Evolutionary conservation across 1,140 invertebrate species (phyloP).

Genomic region (Lucilia cuprina): DNA sequence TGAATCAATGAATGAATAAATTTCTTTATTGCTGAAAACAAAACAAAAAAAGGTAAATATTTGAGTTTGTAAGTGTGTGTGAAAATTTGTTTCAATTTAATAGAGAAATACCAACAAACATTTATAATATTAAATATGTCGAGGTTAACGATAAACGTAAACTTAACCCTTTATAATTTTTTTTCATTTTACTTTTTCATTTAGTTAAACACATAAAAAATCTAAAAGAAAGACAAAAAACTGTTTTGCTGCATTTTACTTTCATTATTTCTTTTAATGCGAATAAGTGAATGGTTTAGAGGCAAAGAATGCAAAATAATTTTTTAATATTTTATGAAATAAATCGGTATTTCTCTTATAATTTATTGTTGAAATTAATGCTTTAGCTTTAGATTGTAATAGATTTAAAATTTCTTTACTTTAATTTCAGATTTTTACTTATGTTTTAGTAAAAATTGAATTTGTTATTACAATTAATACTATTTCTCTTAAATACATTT

Average conservation of each 20-base stretch:
- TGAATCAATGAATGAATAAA: background rate
- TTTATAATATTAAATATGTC: background rate
- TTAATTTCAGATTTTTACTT: no score
- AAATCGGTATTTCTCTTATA: no score
- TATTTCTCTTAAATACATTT: no score
- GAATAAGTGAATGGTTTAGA: no score
- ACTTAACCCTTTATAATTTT: constrained; percentile 6
- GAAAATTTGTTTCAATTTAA: background rate
- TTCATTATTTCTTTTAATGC: background rate
- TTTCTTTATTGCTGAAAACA: no score
- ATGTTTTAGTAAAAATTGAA: no score
- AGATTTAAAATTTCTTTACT: no score
- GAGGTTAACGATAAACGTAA: constrained; percentile 10
- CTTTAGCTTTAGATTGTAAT: no score
- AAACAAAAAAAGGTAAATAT: background rate
- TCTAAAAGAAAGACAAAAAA: background rate
- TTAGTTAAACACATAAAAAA: background rate
- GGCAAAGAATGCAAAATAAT: no score
- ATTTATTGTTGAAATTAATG: no score
- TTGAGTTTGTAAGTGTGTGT: background rate
- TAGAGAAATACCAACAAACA: background rate
- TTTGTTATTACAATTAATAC: no score
- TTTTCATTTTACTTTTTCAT: background rate
- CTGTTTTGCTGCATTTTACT: background rate
- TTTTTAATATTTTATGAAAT: no score